Evolutionary conservation across 2,797 vertebrate species (phyloP), one percentile per base, ranked within the genome.

Genomic region (Darevskia mixta): DNA sequence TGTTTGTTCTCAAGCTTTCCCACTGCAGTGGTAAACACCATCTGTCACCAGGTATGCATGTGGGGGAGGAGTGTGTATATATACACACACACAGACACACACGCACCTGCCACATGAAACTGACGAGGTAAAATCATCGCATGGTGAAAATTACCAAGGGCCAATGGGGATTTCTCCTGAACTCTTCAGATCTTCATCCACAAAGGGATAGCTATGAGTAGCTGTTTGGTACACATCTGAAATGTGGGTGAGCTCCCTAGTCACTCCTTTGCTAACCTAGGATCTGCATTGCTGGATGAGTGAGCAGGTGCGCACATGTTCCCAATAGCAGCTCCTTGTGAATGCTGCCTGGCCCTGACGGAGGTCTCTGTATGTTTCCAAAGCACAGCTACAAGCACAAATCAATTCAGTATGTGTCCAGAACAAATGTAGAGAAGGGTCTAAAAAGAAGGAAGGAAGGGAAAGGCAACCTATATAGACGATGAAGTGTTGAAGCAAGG

Each of bases 1-100:
- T 66, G 27, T 87, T 82, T 87, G 49, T 84, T 84, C 64, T 88
- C 66, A 86, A 79, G 43, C 32, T 72, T 86, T 79, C 23, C 75
- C 49, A 79, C 55, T 71, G 75, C 67, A 61, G 29, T 32, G 38
- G 45, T 72, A 79, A 88, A 79, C 66, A 79, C 66, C 49, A 88
- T 79, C 66, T 79, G 76, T 32, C 23, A 61, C 49, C 66, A 84
- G 82, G 82, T 79, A 66, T 66, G 77, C 41, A 45, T 86, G 15
- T 29, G 29, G 61, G 75, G 27, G 25, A 61, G 32, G n/a, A 71
- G 71, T 61, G 38, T 66, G n/a, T 8, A 25, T 77, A 58, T 41
- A 55, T 2, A 23, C 17, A 79, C 2, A 85, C 0, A 64, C 18
- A 43, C 1, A 43, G 49, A 49, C 41, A 55, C 5, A 23, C 32